Evolutionary conservation across 1,140 invertebrate species (phyloP), one percentile per base, ranked within the genome.

Genomic region (Babylonia areolata): DNA sequence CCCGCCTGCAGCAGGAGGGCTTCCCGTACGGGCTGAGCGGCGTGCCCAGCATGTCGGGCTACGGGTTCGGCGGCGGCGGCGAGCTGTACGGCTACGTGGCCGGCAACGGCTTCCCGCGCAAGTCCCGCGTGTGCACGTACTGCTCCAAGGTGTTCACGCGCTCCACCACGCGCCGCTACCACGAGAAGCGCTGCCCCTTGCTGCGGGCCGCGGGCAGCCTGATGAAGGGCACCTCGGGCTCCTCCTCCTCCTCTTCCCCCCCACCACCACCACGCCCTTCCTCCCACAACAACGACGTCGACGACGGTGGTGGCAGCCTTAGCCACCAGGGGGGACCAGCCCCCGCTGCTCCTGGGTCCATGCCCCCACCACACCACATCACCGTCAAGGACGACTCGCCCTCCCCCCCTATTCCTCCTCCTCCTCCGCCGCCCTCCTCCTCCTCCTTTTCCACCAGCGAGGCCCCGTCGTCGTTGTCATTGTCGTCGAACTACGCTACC

Each of bases 21-120:
- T 93, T 93, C 86, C 92, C 92, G 15, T 93, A 93, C 86, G 92
- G 92, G 54, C 83, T 93, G 12, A 92, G 92, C 84, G 92, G 92
- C 28, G 92, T 93, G 73, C 83, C 90, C 37, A 85, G 90, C 37
- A 92, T 92, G 92, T 91, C 92, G 31, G 91, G 89, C 81, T 23
- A 12, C 58, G 12, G 15, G 2, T 93, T 93, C 85, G 90, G 90
- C 78, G 92, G 92, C 85, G 90, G 90, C 77, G 90, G 91, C 46
- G 92, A 91, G 81, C 85, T 93, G n/a, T 93, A 92, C 87, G 91
- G 91, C 85, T 93, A 92, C 87, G 91, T 91, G 12, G 89, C 90
- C 12, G 46, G 46, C 46, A 93, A 93, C 81, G 92, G 92, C 42
- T 92, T 92, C 83, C 92, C 92, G 35, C 88, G 92, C 71, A 93